Evolutionary conservation across 2,888 invertebrate genomes (phyloP).

Genomic region (Octonoba sinensis): DNA sequence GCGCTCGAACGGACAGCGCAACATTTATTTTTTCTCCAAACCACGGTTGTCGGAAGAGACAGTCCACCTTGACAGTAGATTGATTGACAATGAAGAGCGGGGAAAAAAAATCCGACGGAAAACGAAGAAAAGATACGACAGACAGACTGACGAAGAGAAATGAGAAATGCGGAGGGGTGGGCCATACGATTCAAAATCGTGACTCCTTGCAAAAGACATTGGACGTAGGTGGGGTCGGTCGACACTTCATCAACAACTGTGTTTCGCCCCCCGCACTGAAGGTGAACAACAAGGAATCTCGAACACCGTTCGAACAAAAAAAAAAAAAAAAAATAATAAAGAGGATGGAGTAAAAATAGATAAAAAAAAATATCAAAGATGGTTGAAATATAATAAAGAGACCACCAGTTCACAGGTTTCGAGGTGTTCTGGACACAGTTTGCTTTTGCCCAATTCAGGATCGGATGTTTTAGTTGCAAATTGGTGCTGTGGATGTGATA

Average conservation of each 20-base stretch:
- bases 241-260: constrained; percentile 58
- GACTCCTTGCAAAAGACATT: constrained; percentile 39
- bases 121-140: constrained; percentile 25
- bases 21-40: too few species aligned
- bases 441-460: constrained; percentile 7
- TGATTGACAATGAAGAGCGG: constrained; percentile 49
- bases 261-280: constrained; percentile 29
- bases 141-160: constrained; percentile 38
- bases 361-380: constrained; percentile 7
- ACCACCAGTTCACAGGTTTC: constrained; percentile 25
- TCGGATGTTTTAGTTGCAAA: neutral
- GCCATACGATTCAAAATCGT: constrained; percentile 46
- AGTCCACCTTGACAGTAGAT: constrained; percentile 41
- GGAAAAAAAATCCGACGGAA: constrained; percentile 16
- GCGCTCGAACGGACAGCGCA: neutral
- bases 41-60: constrained; percentile 34
- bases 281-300: constrained; percentile 35
- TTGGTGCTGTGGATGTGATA: too few species aligned
- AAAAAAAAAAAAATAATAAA: constrained; percentile 2
- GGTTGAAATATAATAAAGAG: constrained; percentile 27
- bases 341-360: constrained; percentile 2
- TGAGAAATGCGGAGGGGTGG: constrained; percentile 6
- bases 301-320: constrained; percentile 23
- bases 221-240: constrained; percentile 44
- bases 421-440: constrained; percentile 34